A percentile compares a stretch with the other conserved stretches of the same genome.
Evolutionary conservation across 2,888 invertebrate species (phyloP).

Genomic region (Galeopsomyia nigrocyanea): DNA sequence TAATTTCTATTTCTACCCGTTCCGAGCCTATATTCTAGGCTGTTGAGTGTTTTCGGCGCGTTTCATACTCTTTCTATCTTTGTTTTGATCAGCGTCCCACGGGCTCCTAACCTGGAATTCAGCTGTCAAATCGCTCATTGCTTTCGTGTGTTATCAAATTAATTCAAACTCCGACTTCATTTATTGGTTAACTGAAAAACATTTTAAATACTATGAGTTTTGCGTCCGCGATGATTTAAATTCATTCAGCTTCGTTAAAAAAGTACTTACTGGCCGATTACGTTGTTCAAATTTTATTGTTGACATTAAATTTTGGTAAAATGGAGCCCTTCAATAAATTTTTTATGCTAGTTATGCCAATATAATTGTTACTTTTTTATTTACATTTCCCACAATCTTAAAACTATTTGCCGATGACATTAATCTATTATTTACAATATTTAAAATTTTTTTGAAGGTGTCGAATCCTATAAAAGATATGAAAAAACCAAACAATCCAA

Average conservation of each 20-base stretch:
- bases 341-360: no score
- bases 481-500: conserved; percentile 79
- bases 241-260: neutral
- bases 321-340: no score
- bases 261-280: no score
- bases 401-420: neutral
- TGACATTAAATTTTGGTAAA: neutral
- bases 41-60: no score
- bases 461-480: conserved; percentile 84
- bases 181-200: no score
- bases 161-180: no score
- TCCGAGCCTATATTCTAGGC: no score
- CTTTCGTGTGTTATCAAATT: no score
- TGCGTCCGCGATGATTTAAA: neutral
- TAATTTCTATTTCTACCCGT: no score
- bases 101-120: neutral
- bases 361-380: neutral
- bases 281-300: neutral
- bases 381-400: neutral
- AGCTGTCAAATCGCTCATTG: no score
- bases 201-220: no score
- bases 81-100: conserved; percentile 1
- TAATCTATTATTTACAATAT: neutral
- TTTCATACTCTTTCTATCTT: neutral
- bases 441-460: conserved; percentile 74